Evolutionary conservation across 2,113 vertebrate species (phyloP).

Genomic region (Crotophaga sulcirostris): DNA sequence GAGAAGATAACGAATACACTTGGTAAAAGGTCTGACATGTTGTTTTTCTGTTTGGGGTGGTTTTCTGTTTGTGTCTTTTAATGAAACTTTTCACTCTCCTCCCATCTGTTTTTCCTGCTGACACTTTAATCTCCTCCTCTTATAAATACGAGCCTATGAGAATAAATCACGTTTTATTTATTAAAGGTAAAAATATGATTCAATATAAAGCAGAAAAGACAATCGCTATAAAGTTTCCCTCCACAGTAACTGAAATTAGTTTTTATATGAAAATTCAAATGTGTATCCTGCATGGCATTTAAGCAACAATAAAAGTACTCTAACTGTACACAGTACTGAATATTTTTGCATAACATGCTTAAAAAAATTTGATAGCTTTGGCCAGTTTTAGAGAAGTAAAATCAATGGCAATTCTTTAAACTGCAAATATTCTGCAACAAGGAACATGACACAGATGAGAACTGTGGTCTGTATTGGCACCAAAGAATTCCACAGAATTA

Average conservation of each 20-base stretch:
- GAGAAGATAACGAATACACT: neutral
- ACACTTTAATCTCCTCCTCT: constrained; percentile 2
- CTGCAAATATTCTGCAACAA: neutral
- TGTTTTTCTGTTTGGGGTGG: neutral
- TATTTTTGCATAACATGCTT: neutral
- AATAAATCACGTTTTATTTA: constrained; percentile 35
- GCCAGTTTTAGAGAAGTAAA: neutral
- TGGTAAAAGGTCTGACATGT: neutral
- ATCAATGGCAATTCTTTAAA: constrained; percentile 20
- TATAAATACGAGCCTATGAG: neutral
- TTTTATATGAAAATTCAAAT: constrained; percentile 18
- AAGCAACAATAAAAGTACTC: neutral
- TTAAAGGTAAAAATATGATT: constrained; percentile 32
- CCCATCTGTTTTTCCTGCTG: neutral
- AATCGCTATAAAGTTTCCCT: constrained; percentile 5
- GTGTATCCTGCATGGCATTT: neutral
- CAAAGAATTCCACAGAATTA: neutral
- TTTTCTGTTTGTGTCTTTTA: neutral
- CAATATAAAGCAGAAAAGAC: constrained; percentile 7
- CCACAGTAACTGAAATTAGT: neutral
- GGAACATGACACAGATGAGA: neutral
- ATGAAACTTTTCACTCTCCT: neutral
- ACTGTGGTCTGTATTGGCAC: neutral
- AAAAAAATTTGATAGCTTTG: neutral
- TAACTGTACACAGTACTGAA: neutral